Percentiles rank a stretch among this genome's conserved stretches.
Evolutionary conservation across 1,140 invertebrate genomes (phyloP).

Genomic region (Cheumatopsyche charites): DNA sequence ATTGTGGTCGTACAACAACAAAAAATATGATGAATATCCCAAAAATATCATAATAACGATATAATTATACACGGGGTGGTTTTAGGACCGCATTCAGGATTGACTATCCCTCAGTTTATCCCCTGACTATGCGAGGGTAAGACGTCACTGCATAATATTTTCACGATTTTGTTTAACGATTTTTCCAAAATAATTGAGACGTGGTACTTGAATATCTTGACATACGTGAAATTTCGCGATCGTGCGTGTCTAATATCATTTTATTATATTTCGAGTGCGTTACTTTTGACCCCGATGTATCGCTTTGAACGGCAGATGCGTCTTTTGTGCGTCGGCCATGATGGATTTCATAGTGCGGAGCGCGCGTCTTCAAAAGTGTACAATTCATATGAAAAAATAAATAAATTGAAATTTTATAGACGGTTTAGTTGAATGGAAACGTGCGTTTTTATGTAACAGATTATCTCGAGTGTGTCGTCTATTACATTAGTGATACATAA

Average conservation of each 20-base stretch:
- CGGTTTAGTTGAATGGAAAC: too few relatives aligned
- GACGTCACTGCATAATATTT: constrained; percentile 1
- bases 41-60: constrained; percentile 42
- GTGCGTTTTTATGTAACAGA: too few relatives aligned
- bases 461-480: too few relatives aligned
- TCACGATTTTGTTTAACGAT: constrained; percentile 6
- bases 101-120: constrained; percentile 30
- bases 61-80: constrained; percentile 44
- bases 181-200: neutral
- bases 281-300: too few relatives aligned
- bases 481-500: too few relatives aligned
- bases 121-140: constrained; percentile 29
- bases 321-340: constrained; percentile 30
- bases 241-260: constrained; percentile 9
- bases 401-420: too few relatives aligned
- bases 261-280: too few relatives aligned
- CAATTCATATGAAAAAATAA: too few relatives aligned
- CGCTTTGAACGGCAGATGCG: constrained; percentile 21
- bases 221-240: constrained; percentile 19
- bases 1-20: constrained; percentile 32
- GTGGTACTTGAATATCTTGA: neutral
- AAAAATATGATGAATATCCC: constrained; percentile 31
- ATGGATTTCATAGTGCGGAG: constrained; percentile 20
- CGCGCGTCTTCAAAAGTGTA: constrained; percentile 2
- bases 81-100: constrained; percentile 6